phyloP scores from a whole-genome alignment of 1,140 invertebrate species.

The Pseudachorutes palmiensis region DNA sequence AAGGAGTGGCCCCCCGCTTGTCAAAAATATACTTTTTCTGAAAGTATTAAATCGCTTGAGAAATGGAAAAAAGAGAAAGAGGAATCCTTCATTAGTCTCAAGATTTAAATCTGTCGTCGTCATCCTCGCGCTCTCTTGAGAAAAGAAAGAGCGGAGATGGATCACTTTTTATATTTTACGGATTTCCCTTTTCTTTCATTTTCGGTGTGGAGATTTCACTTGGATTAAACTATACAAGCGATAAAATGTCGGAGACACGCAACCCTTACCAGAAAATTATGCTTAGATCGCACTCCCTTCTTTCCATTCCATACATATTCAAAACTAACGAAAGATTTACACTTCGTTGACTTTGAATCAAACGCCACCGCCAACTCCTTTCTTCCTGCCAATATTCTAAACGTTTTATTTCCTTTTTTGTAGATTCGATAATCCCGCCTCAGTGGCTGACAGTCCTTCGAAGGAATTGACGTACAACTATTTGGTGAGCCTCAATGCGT shows the following conservation, averaged over 20 bases:
- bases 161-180: too few relatives aligned
- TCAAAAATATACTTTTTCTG: slow-evolving; percentile 1
- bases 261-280: too few relatives aligned
- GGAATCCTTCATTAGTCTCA: slow-evolving; percentile 11
- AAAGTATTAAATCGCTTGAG: slow-evolving; percentile 6
- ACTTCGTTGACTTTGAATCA: too few relatives aligned
- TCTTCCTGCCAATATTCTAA: too few relatives aligned
- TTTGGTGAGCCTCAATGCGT: slow-evolving; percentile 79
- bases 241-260: neutral
- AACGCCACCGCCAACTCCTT: too few relatives aligned
- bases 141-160: neutral
- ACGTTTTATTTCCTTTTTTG: too few relatives aligned
- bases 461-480: slow-evolving; percentile 91
- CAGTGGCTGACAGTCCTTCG: slow-evolving; percentile 62
- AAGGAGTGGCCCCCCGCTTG: neutral
- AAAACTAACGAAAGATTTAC: too few relatives aligned
- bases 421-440: slow-evolving; percentile 89
- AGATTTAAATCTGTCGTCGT: slow-evolving; percentile 4
- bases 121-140: neutral
- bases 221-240: neutral
- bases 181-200: neutral
- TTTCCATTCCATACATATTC: too few relatives aligned
- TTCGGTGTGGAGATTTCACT: slow-evolving; percentile 7
- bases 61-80: neutral
- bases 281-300: too few relatives aligned